A percentile compares a stretch with the other conserved stretches of the same genome.
phyloP scores from a whole-genome alignment of 2,113 vertebrate genomes.

The Rhinolophus ferrumequinum region DNA sequence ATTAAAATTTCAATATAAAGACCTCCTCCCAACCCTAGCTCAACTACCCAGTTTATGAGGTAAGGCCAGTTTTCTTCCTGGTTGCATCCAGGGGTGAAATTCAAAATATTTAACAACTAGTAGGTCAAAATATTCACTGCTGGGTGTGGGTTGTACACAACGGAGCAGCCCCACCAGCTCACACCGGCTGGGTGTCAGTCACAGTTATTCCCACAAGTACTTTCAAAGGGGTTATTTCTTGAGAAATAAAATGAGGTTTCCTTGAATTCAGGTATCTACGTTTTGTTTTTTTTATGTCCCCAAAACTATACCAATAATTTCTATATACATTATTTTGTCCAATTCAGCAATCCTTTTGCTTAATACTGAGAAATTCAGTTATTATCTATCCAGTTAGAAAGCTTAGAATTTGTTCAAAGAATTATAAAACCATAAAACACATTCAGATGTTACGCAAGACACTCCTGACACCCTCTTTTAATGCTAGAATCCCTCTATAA shows the following conservation, averaged over 20 bases:
- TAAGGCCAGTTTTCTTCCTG: neutral
- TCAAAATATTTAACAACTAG: constrained; percentile 19
- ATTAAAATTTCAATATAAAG: constrained; percentile 23
- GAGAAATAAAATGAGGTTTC: neutral
- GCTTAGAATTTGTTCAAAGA: neutral
- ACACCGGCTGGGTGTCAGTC: neutral
- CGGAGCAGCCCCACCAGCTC: neutral
- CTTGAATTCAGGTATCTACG: neutral
- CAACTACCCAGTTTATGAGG: neutral
- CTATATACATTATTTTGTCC: neutral
- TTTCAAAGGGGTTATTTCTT: neutral
- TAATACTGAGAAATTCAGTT: neutral
- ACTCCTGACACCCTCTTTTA: neutral
- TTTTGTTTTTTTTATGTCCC: neutral
- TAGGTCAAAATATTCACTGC: neutral
- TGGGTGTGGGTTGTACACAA: neutral
- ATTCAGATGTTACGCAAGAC: neutral
- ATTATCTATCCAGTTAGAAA: neutral
- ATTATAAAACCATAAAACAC: neutral
- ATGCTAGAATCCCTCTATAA: neutral
- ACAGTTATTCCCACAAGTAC: neutral
- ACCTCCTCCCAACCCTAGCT: neutral
- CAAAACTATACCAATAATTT: neutral
- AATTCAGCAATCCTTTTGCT: neutral
- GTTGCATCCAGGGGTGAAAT: neutral